These are phyloP conservation scores for Pholis gunnellus DNA, from an alignment of 2,113 vertebrate genomes.

Conservation along the genomic window DNA sequence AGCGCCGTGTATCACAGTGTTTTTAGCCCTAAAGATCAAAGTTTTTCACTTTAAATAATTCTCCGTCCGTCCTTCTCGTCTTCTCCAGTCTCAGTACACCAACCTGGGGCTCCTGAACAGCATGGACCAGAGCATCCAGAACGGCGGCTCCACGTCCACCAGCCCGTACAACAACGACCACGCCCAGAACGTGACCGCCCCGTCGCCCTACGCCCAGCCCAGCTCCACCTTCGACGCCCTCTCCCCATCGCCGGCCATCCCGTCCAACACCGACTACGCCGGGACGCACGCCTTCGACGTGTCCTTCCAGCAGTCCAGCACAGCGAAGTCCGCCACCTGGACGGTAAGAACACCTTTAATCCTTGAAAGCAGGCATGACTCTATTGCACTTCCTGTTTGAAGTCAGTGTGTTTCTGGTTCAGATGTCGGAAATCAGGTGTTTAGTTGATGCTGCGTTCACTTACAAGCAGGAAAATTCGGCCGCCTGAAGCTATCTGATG, in stretches of 20 bases:
- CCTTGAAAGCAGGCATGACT: too few species aligned
- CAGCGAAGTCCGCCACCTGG: slow-evolving; percentile 98
- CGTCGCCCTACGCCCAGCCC: slow-evolving; percentile 96
- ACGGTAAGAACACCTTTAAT: slow-evolving; percentile 88
- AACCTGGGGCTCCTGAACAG: slow-evolving; percentile 98
- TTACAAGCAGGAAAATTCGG: too few species aligned
- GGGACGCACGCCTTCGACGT: slow-evolving; percentile 98
- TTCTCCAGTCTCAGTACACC: slow-evolving; percentile 93
- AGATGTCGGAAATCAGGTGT: too few species aligned
- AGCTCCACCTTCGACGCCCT: slow-evolving; percentile 98
- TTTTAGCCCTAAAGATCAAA: too few species aligned
- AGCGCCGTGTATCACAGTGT: too few species aligned
- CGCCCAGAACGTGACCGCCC: slow-evolving; percentile 92
- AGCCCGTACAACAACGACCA: slow-evolving; percentile 98
- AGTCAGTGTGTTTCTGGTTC: too few species aligned
- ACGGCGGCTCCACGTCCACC: slow-evolving; percentile 96
- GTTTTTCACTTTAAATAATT: too few species aligned
- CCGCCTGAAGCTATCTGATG: too few species aligned
- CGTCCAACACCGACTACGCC: slow-evolving; percentile 98
- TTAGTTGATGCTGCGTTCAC: too few species aligned
- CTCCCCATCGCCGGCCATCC: slow-evolving; percentile 97
- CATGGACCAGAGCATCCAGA: slow-evolving; percentile 99
- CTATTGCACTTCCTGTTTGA: too few species aligned
- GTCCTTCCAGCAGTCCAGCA: slow-evolving; percentile 99
- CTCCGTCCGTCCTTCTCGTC: too few species aligned